phyloP scores from a whole-genome alignment of 1,140 invertebrate genomes.

The Drosophila tsacasi region DNA sequence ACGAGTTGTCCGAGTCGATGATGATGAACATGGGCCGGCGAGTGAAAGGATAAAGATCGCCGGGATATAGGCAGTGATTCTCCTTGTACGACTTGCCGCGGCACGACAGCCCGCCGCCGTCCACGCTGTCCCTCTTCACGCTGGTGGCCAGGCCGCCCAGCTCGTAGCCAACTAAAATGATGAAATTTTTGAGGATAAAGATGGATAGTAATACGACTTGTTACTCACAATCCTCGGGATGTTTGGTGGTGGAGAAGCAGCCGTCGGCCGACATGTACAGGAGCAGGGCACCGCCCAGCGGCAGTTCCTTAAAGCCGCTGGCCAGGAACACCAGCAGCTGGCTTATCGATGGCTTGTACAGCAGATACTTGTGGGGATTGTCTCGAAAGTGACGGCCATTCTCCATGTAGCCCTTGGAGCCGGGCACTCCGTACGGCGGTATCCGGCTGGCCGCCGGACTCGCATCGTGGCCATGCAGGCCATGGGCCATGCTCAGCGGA shows the following conservation, averaged over 20 bases:
- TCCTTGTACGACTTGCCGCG: slow-evolving; percentile 91
- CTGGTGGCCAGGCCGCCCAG: slow-evolving; percentile 96
- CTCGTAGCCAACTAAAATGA: slow-evolving; percentile 93
- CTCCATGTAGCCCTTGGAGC: slow-evolving; percentile 88
- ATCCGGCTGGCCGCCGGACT: slow-evolving; percentile 93
- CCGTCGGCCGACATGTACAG: slow-evolving; percentile 98
- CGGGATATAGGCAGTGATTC: slow-evolving; percentile 95
- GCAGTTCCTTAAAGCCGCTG: slow-evolving; percentile 97
- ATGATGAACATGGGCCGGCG: slow-evolving; percentile 96
- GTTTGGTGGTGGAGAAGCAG: slow-evolving; percentile 94
- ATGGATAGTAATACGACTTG: background rate
- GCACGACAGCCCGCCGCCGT: slow-evolving; percentile 79
- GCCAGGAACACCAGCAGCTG: slow-evolving; percentile 97
- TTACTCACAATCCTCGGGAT: slow-evolving; percentile 94
- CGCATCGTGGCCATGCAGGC: slow-evolving; percentile 89
- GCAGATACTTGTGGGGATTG: slow-evolving; percentile 98
- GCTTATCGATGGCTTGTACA: slow-evolving; percentile 97
- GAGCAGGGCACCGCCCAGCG: slow-evolving; percentile 94
- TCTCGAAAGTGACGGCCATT: slow-evolving; percentile 92
- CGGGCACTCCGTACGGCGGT: slow-evolving; percentile 87
- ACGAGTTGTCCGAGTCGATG: slow-evolving; percentile 97
- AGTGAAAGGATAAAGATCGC: slow-evolving; percentile 96
- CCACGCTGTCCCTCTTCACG: slow-evolving; percentile 88
- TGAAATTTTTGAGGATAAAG: slow-evolving; percentile 2
- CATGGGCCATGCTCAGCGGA: slow-evolving; percentile 78